These are phyloP conservation scores for Mareca strepera DNA, from an alignment of 2,797 vertebrate genomes.

Conservation along the genomic window DNA sequence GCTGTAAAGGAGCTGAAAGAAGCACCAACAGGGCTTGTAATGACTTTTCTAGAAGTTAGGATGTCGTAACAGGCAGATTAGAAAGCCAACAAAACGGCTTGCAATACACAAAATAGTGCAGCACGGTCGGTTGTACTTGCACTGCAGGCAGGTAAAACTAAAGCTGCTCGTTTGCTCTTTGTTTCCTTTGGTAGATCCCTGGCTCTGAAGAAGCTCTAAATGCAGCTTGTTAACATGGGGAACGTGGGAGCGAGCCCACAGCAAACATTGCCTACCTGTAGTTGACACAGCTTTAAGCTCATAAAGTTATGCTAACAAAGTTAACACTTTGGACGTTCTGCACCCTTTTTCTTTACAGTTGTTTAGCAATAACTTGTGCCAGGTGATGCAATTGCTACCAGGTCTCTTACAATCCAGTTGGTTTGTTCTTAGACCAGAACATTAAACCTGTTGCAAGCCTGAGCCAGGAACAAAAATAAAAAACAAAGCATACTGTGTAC, in stretches of 20 bases:
- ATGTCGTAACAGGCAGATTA: rapidly evolving
- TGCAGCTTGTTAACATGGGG: background rate
- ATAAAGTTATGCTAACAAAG: background rate
- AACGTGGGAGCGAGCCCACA: background rate
- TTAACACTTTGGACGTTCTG: background rate
- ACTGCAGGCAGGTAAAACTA: background rate
- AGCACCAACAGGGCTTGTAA: rapidly evolving
- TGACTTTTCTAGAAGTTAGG: background rate
- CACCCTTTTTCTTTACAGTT: background rate
- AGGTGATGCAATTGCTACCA: background rate
- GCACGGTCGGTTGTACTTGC: rapidly evolving
- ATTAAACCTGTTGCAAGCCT: background rate
- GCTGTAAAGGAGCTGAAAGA: background rate
- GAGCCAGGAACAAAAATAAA: background rate
- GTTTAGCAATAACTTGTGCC: background rate
- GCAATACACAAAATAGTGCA: rapidly evolving
- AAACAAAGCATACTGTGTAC: background rate
- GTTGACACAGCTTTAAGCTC: background rate
- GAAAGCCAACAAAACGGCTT: background rate
- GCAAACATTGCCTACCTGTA: background rate
- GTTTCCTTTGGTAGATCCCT: background rate
- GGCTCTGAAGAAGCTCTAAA: background rate
- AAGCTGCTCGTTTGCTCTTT: background rate
- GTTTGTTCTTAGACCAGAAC: background rate
- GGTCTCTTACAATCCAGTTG: background rate